Evolutionary conservation across 92 coral and sea anemone genomes (phyloP).

Genomic region (Siderastrea siderea): DNA sequence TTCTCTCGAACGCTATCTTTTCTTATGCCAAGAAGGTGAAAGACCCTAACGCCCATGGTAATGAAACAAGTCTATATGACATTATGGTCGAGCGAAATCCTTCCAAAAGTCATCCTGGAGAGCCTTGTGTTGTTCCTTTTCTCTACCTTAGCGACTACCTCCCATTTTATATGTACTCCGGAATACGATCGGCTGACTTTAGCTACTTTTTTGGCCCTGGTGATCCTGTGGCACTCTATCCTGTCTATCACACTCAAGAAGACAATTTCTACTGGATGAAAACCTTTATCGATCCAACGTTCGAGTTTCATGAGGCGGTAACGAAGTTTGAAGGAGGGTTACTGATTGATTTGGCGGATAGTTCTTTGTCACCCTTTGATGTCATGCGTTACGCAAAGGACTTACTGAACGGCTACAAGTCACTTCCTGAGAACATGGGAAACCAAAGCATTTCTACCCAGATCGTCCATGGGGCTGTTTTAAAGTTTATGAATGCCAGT

Average conservation of each 20-base stretch:
- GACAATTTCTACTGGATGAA: constrained; percentile 94
- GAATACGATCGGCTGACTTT: constrained; percentile 91
- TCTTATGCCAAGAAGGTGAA: constrained; percentile 67
- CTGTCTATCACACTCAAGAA: constrained; percentile 91
- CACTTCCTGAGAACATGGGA: background rate
- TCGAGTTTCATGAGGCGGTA: constrained; percentile 85
- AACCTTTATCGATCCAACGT: constrained; percentile 85
- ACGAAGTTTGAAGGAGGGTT: constrained; percentile 86
- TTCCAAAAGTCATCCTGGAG: constrained; percentile 18
- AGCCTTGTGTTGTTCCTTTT: constrained; percentile 74
- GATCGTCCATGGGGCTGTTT: constrained; percentile 60
- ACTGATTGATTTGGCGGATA: constrained; percentile 82
- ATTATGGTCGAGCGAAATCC: constrained; percentile 82
- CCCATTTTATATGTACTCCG: constrained; percentile 79
- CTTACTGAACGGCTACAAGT: background rate
- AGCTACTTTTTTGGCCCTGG: constrained; percentile 80
- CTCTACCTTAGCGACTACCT: constrained; percentile 84
- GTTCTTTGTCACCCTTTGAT: constrained; percentile 72
- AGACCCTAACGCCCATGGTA: constrained; percentile 76
- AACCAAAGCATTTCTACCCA: constrained; percentile 12
- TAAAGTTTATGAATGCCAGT: constrained; percentile 70
- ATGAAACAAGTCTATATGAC: constrained; percentile 73
- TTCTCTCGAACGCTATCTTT: constrained; percentile 62
- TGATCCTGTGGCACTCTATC: constrained; percentile 61
- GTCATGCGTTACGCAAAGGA: constrained; percentile 42